phyloP scores from a whole-genome alignment of 2,113 vertebrate species.

The Ciconia boyciana region DNA sequence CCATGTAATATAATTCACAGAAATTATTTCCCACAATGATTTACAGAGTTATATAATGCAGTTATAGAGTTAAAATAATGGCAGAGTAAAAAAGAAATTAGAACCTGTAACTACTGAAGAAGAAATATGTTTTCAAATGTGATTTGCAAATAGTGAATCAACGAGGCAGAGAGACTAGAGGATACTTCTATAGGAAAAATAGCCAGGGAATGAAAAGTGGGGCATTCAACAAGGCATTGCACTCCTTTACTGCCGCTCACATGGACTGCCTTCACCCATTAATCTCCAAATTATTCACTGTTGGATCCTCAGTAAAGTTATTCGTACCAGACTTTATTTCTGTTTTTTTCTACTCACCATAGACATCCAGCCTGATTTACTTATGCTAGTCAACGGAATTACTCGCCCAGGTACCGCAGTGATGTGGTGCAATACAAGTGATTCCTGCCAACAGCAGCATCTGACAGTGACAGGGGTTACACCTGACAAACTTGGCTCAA shows the following conservation, averaged over 20 bases:
- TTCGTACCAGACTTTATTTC: background rate
- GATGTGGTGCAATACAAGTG: too few relatives aligned
- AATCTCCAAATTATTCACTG: background rate
- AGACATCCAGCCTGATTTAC: background rate
- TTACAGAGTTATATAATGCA: background rate
- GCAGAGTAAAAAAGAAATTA: background rate
- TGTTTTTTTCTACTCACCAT: background rate
- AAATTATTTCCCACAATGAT: background rate
- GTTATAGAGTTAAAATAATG: background rate
- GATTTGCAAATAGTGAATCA: background rate
- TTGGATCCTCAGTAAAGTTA: background rate
- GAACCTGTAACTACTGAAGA: background rate
- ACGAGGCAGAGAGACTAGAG: background rate
- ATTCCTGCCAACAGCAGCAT: too few relatives aligned
- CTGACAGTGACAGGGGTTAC: too few relatives aligned
- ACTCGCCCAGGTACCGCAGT: rapidly evolving
- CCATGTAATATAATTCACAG: background rate
- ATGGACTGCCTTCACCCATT: background rate
- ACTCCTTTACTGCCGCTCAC: background rate
- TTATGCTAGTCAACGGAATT: rapidly evolving
- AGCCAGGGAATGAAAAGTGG: background rate
- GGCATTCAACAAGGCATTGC: background rate
- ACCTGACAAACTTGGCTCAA: background rate
- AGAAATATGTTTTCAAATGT: background rate
- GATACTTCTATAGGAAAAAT: background rate